A percentile compares a stretch with the other conserved stretches of the same genome.
These are phyloP conservation scores for Carassius carassius DNA, from an alignment of 2,113 vertebrate genomes.

Conservation along the genomic window DNA sequence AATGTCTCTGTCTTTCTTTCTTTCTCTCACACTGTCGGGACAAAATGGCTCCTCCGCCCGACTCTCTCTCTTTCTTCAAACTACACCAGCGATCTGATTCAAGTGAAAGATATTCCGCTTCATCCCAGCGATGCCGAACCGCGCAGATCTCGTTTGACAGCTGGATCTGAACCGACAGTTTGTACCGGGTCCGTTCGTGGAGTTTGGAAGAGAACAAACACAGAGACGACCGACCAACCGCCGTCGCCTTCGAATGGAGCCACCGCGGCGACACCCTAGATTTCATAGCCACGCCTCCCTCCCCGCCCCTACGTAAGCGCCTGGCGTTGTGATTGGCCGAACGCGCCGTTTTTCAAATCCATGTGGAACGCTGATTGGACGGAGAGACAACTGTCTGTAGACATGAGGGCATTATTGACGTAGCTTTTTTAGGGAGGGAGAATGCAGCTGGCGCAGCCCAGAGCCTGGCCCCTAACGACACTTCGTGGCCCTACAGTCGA, in stretches of 20 bases:
- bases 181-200: slow-evolving; percentile 5
- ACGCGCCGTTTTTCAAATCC: not conserved
- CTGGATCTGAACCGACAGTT: not conserved
- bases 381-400: not conserved
- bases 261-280: slow-evolving; percentile 77
- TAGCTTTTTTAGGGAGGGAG: slow-evolving; percentile 51
- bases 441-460: slow-evolving; percentile 30
- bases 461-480: slow-evolving; percentile 3
- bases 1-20: slow-evolving; percentile 65
- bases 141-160: not conserved
- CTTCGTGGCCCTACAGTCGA: not conserved
- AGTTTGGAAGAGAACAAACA: slow-evolving; percentile 57
- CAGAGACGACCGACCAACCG: slow-evolving; percentile 78
- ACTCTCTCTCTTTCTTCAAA: slow-evolving; percentile 79
- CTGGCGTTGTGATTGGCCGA: slow-evolving; percentile 53
- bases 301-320: slow-evolving; percentile 64
- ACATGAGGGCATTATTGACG: slow-evolving; percentile 56
- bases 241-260: slow-evolving; percentile 82
- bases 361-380: slow-evolving; percentile 60
- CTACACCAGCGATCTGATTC: slow-evolving; percentile 75
- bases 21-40: slow-evolving; percentile 80
- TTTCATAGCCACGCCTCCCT: slow-evolving; percentile 56
- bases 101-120: slow-evolving; percentile 72
- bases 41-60: slow-evolving; percentile 81
- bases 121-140: slow-evolving; percentile 69